A percentile compares a stretch with the other conserved stretches of the same genome.
Evolutionary conservation across 2,797 vertebrate genomes (phyloP).

Genomic region (Chiroxiphia lanceolata): DNA sequence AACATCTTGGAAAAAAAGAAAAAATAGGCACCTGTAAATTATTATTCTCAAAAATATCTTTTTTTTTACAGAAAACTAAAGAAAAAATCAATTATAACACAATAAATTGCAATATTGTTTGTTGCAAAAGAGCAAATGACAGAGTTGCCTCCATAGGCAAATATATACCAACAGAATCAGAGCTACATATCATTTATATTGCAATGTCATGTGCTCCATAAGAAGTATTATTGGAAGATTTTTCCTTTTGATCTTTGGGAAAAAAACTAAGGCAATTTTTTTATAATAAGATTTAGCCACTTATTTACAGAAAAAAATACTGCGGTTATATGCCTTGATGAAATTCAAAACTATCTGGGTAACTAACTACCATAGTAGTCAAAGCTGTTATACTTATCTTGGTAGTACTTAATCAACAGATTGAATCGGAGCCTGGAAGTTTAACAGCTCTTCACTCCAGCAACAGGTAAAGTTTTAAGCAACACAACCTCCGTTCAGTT

Average conservation of each 20-base stretch:
- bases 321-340: background rate
- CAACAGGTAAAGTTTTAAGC: background rate
- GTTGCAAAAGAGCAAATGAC: slow-evolving; percentile 20
- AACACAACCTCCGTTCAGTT: background rate
- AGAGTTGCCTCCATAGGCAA: background rate
- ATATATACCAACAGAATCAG: background rate
- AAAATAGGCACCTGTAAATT: background rate
- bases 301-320: background rate
- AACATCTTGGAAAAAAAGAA: background rate
- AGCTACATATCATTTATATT: background rate
- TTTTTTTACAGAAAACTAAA: slow-evolving; percentile 39
- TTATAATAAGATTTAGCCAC: background rate
- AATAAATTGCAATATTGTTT: slow-evolving; percentile 50
- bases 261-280: background rate
- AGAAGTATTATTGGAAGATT: background rate
- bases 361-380: background rate
- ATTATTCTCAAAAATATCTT: background rate
- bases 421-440: background rate
- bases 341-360: background rate
- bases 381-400: background rate
- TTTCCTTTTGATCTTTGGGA: background rate
- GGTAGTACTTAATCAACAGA: background rate
- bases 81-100: background rate
- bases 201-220: background rate
- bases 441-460: background rate